These are phyloP conservation scores for Triplophysa bombifrons DNA, from an alignment of 2,797 vertebrate species.

Conservation along the genomic window DNA sequence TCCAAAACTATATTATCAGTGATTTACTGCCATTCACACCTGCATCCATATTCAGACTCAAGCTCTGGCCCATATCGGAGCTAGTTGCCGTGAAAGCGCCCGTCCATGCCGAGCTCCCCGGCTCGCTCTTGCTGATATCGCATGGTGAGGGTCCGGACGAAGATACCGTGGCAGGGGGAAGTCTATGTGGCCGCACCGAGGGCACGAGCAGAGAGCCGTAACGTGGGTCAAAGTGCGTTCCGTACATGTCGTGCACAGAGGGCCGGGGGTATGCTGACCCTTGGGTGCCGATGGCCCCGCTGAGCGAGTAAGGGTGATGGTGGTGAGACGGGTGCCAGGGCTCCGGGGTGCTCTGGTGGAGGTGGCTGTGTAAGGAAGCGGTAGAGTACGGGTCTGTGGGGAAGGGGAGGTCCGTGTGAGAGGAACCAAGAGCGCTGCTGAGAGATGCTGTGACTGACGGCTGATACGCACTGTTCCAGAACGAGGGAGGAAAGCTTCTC, in stretches of 20 bases:
- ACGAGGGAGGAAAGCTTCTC: conserved; percentile 93
- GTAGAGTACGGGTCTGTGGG: conserved; percentile 86
- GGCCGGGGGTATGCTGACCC: conserved; percentile 84
- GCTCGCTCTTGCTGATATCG: conserved; percentile 89
- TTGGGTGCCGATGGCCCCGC: conserved; percentile 83
- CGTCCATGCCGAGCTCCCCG: conserved; percentile 81
- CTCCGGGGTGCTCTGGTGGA: conserved; percentile 89
- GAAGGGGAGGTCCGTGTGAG: conserved; percentile 90
- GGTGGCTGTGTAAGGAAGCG: conserved; percentile 87
- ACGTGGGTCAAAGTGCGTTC: conserved; percentile 90
- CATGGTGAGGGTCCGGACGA: conserved; percentile 83
- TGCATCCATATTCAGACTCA: conserved; percentile 91
- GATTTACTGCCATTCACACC: conserved; percentile 71
- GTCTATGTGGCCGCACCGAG: conserved; percentile 88
- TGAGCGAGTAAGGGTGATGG: conserved; percentile 86
- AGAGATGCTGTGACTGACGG: conserved; percentile 80
- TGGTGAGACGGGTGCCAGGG: conserved; percentile 92
- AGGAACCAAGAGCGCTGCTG: conserved; percentile 79
- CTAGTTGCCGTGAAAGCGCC: conserved; percentile 82
- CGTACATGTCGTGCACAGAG: conserved; percentile 90
- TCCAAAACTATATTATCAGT: neutral
- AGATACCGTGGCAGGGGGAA: conserved; percentile 79
- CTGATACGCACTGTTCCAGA: conserved; percentile 98
- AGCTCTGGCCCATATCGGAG: conserved; percentile 83
- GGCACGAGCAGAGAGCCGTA: conserved; percentile 91